Conservation (phyloP, 2,797 vertebrate genomes). For the Coilia nasus region DNA sequence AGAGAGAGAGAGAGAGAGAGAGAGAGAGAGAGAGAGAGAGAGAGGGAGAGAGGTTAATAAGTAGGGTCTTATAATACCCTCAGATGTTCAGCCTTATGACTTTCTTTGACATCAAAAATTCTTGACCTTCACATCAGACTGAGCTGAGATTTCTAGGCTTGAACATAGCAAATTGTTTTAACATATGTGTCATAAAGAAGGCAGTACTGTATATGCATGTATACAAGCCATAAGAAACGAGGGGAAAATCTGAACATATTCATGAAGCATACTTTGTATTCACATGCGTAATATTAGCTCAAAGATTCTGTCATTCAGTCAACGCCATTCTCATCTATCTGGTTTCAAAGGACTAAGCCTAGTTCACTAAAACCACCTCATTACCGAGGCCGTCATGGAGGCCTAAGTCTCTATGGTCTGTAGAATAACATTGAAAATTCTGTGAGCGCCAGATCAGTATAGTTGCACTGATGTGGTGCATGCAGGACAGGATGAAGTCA, state of each 20-base stretch:
- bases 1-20: too few species aligned
- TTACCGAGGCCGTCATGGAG: neutral
- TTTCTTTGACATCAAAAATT: neutral
- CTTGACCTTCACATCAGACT: neutral
- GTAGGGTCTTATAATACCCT: neutral
- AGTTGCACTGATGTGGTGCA: neutral
- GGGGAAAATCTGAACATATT: neutral
- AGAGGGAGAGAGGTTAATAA: neutral
- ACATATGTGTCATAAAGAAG: neutral
- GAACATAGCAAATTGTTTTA: neutral
- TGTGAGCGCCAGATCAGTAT: neutral
- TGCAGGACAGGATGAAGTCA: neutral
- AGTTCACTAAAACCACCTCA: neutral
- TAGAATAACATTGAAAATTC: neutral
- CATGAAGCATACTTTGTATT: constrained; percentile 17
- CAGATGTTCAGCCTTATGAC: too few species aligned
- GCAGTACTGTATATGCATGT: neutral
- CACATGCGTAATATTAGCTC: neutral
- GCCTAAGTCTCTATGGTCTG: neutral
- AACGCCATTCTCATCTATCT: neutral
- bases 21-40: too few species aligned
- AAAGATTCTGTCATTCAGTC: constrained; percentile 21
- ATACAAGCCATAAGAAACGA: too few species aligned
- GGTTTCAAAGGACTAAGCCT: constrained; percentile 12
- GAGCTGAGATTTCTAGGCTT: neutral